Evolutionary conservation across 2,888 invertebrate species (phyloP).

Genomic region (Macrosoma leucophasiata): DNA sequence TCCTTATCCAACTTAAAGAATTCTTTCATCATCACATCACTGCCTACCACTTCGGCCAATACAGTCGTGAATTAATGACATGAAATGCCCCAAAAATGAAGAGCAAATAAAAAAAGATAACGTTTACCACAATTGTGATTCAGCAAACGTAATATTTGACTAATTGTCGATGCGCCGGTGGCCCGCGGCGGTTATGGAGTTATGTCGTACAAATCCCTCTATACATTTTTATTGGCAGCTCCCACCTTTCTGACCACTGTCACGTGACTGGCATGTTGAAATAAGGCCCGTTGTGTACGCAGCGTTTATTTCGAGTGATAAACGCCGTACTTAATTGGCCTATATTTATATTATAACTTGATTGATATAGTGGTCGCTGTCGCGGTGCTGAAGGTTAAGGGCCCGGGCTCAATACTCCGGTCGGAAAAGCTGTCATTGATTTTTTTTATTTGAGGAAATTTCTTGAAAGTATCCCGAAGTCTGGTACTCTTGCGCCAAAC

Average conservation of each 20-base stretch:
- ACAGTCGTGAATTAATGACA: too few relatives aligned
- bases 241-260: constrained; percentile 54
- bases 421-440: not conserved
- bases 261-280: constrained; percentile 51
- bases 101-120: too few relatives aligned
- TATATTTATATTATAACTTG: not conserved
- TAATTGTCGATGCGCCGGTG: constrained; percentile 51
- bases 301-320: constrained; percentile 7
- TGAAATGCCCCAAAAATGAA: too few relatives aligned
- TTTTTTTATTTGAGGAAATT: not conserved
- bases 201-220: constrained; percentile 63
- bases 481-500: too few relatives aligned
- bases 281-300: constrained; percentile 24
- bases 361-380: not conserved
- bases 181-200: constrained; percentile 38
- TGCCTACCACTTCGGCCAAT: too few relatives aligned
- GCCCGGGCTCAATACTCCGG: not conserved
- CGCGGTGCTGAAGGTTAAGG: not conserved
- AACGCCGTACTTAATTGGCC: constrained; percentile 10
- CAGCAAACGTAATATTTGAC: constrained; percentile 42
- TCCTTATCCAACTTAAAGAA: too few relatives aligned
- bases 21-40: too few relatives aligned
- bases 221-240: constrained; percentile 73
- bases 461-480: not conserved
- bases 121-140: too few relatives aligned